Base-by-base conservation (phyloP, 2,113 vertebrate genomes). In the Camelus bactrianus region DNA sequence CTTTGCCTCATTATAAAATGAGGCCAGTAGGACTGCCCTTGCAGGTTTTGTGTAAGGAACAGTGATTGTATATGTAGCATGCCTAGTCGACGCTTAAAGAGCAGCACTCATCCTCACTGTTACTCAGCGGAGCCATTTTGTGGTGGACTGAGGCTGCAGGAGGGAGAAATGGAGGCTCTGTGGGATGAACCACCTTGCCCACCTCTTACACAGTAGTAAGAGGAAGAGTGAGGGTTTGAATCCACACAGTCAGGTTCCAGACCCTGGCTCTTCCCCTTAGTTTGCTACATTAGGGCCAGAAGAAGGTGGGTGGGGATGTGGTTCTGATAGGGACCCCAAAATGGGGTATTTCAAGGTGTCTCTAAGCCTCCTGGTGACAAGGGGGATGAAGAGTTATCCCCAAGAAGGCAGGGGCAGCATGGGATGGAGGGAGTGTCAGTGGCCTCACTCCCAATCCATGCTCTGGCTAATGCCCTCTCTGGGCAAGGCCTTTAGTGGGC, bases 141-240 rank as follows among this genome's bases (percentile, higher is more conserved):
- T 4, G 19, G 87, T 75, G 56, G 77, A 84, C 60, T 0, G 3
- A 24, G 50, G 32, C 42, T 75, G 7, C 16, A 10, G 91, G 56
- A 24, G 8, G 6, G 16, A 42, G 54, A 50, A 73, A 86, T 14
- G 30, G 30, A 89, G 80, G 24, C 67, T 26, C 52, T 65, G 65
- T 38, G 52, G 82, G 30, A 24, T 72, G 24, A 85, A 54, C 60
- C 77, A 28, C 20, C 52, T 54, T 46, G 69, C 9, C 76, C 84
- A 90, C 38, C 38, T 42, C 38, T 42, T 42, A 85, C 72, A 72
- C 5, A 2, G 26, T 17, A 35, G 42, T 48, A 60, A 80, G 83
- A 89, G 48, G 75, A 91, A 81, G 79, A 73, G 56, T 35, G n/a
- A 48, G 64, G 75, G 81, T 85, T 83, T 76, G 89, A 89, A 91